Evolutionary conservation across 92 coral and sea anemone species (phyloP), one percentile per base, ranked within the genome.

Genomic region (Chrysogorgia sp.): DNA sequence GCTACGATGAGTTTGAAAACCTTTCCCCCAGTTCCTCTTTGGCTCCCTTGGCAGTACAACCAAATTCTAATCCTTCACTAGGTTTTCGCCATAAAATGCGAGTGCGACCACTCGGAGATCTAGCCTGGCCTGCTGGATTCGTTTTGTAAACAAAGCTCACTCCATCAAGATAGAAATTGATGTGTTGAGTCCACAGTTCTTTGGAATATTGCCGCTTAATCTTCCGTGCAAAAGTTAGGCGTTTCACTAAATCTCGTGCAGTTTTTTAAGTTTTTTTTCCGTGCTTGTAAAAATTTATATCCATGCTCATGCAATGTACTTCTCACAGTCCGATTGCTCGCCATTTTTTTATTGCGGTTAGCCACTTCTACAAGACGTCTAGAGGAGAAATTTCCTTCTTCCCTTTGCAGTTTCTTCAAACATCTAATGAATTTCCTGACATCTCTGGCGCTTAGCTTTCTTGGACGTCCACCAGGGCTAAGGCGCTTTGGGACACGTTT

Each of bases 21-120:
- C 63, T 83, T 83, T 21, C 90, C 81, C 62, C 90, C 87, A 23
- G 87, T 75, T 82, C 90, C 90, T 55, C 83, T 40, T 86, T 76
- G 24, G 64, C 29, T 5, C 87, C 90, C 79, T 86, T 86, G 5
- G 87, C 81, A 34, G 78, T 77, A 52, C 87, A 77, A 29, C 83
- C 82, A 19, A 26, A 63, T 12, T 14, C n/a, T 17, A 83, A 62
- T 28, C 85, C 88, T 83, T 86, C 84, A 14, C 45, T 40, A 6
- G 35, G 85, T 60, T 63, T 75, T 62, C 83, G 24, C 89, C 89
- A 86, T n/a, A n/a, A n/a, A n/a, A n/a, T n/a, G n/a, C n/a, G n/a
- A 13, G 74, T 66, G 32, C 76, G 61, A 31, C 86, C 89, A 35
- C 56, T 81, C 15, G 83, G 90, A 9, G 79, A 34, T 0, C 21